A percentile compares a stretch with the other conserved stretches of the same genome.
phyloP scores from a whole-genome alignment of 2,888 invertebrate genomes.

The Lasioglossum pauxillum region DNA sequence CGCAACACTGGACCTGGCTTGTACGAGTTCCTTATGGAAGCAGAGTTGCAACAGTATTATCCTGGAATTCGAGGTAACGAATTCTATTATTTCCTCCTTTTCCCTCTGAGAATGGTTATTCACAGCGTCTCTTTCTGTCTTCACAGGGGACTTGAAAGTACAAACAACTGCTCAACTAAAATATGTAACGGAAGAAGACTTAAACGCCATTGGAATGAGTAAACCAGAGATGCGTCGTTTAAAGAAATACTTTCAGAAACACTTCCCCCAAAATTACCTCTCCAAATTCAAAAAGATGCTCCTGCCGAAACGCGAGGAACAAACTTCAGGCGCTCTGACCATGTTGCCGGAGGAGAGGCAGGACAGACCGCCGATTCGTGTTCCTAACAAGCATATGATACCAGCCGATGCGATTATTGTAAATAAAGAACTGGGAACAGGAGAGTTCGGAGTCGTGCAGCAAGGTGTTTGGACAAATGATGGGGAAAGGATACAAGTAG shows the following conservation, averaged over 20 bases:
- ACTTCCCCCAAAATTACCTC: constrained; percentile 96
- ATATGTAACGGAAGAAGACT: constrained; percentile 97
- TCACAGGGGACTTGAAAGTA: constrained; percentile 91
- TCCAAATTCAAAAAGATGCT: constrained; percentile 95
- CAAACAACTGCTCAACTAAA: constrained; percentile 95
- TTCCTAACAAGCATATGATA: constrained; percentile 93
- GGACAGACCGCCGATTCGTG: constrained; percentile 85
- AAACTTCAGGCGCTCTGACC: constrained; percentile 77
- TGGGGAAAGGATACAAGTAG: constrained; percentile 96
- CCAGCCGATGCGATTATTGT: constrained; percentile 95
- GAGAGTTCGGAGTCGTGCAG: constrained; percentile 99
- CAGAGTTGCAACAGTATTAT: constrained; percentile 97
- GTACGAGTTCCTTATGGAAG: constrained; percentile 96
- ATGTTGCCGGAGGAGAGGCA: constrained; percentile 82
- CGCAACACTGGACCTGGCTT: constrained; percentile 87
- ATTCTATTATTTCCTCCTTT: neutral
- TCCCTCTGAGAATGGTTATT: neutral
- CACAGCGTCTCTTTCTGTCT: neutral
- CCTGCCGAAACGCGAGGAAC: constrained; percentile 86
- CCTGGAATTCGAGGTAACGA: constrained; percentile 83
- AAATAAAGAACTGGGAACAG: constrained; percentile 97
- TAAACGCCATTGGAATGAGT: constrained; percentile 95
- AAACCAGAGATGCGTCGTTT: constrained; percentile 97
- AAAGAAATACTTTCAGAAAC: constrained; percentile 96
- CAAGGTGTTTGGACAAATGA: constrained; percentile 99